These are phyloP conservation scores for Menidia beryllina DNA, from an alignment of 2,113 vertebrate genomes.

Conservation along the genomic window DNA sequence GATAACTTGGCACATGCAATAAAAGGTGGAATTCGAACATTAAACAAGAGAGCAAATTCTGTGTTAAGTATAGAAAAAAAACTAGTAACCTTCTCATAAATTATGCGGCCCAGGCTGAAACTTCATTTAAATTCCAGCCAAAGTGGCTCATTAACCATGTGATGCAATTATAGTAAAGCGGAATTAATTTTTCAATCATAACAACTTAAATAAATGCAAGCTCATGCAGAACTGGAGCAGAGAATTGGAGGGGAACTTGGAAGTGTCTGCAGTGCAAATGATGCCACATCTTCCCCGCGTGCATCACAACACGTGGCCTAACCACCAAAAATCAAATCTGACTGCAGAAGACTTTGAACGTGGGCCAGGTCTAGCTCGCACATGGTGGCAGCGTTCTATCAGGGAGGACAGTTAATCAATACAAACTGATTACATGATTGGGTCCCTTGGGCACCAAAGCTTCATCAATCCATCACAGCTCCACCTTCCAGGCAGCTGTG, in stretches of 20 bases:
- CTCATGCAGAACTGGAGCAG: constrained; percentile 47
- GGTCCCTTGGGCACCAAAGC: constrained; percentile 72
- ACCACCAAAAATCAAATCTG: constrained; percentile 57
- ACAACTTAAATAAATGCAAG: constrained; percentile 62
- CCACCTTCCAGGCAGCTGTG: constrained; percentile 67
- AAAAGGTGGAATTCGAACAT: constrained; percentile 41
- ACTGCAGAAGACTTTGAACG: constrained; percentile 52
- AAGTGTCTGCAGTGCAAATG: constrained; percentile 40
- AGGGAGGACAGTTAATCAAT: constrained; percentile 75
- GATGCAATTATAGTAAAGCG: constrained; percentile 65
- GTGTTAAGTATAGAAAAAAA: constrained; percentile 25
- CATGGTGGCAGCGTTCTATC: constrained; percentile 60
- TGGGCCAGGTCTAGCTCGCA: constrained; percentile 51
- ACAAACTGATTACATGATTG: constrained; percentile 79
- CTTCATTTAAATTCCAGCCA: constrained; percentile 51
- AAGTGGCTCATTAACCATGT: constrained; percentile 59
- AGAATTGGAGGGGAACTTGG: constrained; percentile 26
- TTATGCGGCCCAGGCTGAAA: constrained; percentile 48
- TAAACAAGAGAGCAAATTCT: constrained; percentile 26
- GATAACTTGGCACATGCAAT: constrained; percentile 38
- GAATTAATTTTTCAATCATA: constrained; percentile 58
- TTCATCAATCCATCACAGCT: constrained; percentile 76
- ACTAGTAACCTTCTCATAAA: constrained; percentile 42
- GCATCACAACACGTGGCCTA: constrained; percentile 32
- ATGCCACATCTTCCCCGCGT: constrained; percentile 27